Evolutionary conservation across 2,888 invertebrate genomes (phyloP), one percentile per base, ranked within the genome.

Genomic region (Apamea sordens): DNA sequence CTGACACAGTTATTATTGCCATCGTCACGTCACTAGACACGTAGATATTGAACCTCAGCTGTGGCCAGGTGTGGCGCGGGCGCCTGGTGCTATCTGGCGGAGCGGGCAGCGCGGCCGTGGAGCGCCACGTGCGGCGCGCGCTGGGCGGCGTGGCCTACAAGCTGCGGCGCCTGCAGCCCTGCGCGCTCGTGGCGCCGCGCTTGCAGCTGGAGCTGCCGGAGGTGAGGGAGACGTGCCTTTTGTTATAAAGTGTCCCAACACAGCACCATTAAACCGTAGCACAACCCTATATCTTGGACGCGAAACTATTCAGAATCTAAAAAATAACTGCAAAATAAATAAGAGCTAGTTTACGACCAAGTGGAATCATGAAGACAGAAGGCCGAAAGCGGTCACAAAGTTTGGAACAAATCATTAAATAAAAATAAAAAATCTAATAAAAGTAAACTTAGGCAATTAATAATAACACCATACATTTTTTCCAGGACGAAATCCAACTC

Each of bases 201-300:
- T 99, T 99, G 94, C 97, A 98, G 83, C 97, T 99, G 1, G 98
- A 99, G 88, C 97, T 99, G 86, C 99, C 99, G 0, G 99, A 99
- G 94, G 98, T 98, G 0, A 53, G 53, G 3, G 0, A 11, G 11
- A 2, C 7, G 5, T 47, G 8, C 0, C 8, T 24, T 24, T 11
- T 56, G 24, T 56, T 10, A 24, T 0, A 53, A 10, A 24, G 24
- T 24, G 10, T 24, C 10, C 21, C 24, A 24, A 56, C 24, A 24
- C 53, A 2, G 21, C 21, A 53, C 21, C 21, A 53, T 21, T 21
- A 53, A 53, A 0, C 53, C 32, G 32, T 32, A 32, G 32, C 32
- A 32, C 32, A 3, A 32, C 3, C 32, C 32, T 32, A 32, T 32
- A 50, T 18, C 18, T 18, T 18, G 7, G 7, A 21, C 50, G 7